Base-by-base conservation (phyloP, 2,888 invertebrate genomes). In the Amblyjoppa proteus region DNA sequence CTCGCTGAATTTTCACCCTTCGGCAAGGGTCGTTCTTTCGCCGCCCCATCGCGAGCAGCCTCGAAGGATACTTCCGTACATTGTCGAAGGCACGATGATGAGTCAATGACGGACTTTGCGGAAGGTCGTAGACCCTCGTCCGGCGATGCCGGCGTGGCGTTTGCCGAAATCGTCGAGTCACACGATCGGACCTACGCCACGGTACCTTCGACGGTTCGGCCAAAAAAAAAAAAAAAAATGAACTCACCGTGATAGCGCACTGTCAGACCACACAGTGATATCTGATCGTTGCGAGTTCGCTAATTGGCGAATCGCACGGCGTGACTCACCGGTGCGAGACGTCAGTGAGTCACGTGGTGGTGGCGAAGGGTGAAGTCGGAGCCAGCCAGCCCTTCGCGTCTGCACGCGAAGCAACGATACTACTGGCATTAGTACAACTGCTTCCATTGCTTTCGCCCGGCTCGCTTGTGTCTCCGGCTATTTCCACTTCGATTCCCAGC, bases 271-370 rank as follows among this genome's bases (percentile, higher is more conserved):
- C 87, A 83, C 74, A 84, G 88, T 88, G 86, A 87, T 89, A 92
- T 92, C 92, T 91, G 92, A 92, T 92, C 91, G 91, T 88, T 85
- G 88, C 83, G 78, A 91, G 89, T 90, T 90, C 71, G 87, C 90
- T 91, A 93, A 93, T 93, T 92, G 91, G 91, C 88, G 90, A 93
- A 92, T 91, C 91, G 90, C 90, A 88, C 69, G 69, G 61, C 88
- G 86, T 91, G 92, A 92, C 86, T 92, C 91, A 91, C 88, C 80
- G 73, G 25, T 34, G 69, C 78, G 75, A 77, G 78, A 86, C 78
- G 70, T 90, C 84, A 88, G 89, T 90, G 90, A 90, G 83, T 90
- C 90, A 90, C 87, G 85, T 81, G 79, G 77, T 75, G 58, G 81
- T 82, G 81, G 74, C 61, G 49, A 51, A 70, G 56, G 51, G 74